phyloP scores from a whole-genome alignment of 1,140 invertebrate species.

The Melanaphis sacchari region DNA sequence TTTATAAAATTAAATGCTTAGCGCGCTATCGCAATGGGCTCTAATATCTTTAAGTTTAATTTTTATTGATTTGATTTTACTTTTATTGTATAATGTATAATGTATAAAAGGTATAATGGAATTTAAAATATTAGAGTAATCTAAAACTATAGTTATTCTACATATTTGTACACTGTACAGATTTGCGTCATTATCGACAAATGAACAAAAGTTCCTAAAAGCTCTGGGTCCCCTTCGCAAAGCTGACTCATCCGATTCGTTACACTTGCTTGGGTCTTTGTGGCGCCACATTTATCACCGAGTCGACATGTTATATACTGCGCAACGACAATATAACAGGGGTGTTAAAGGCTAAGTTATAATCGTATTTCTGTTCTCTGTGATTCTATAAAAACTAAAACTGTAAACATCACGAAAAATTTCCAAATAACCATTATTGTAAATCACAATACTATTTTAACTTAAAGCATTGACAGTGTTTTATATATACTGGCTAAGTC shows the following conservation, averaged over 20 bases:
- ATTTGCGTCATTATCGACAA: not conserved
- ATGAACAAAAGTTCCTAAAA: not conserved
- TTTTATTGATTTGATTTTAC: not conserved
- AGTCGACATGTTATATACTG: not conserved
- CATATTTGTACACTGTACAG: not conserved
- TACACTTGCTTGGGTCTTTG: not conserved
- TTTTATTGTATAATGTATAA: too few relatives aligned
- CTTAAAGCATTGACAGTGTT: not conserved
- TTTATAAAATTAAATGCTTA: not conserved
- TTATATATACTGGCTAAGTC: not conserved
- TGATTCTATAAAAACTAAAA: not conserved
- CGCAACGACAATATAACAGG: not conserved
- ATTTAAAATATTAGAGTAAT: not conserved
- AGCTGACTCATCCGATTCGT: conserved; percentile 17
- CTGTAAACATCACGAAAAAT: not conserved
- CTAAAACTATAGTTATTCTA: not conserved
- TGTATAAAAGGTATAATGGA: too few relatives aligned
- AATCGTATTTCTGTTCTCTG: not conserved
- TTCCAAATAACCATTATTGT: not conserved
- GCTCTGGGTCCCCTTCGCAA: not conserved
- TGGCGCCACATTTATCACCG: conserved; percentile 37
- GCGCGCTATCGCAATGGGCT: too few relatives aligned
- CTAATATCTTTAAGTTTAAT: not conserved
- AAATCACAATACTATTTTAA: not conserved
- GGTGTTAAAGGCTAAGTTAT: conserved; percentile 3